Base-by-base conservation (phyloP, 2,888 invertebrate genomes). In the Bedellia somnulentella region DNA sequence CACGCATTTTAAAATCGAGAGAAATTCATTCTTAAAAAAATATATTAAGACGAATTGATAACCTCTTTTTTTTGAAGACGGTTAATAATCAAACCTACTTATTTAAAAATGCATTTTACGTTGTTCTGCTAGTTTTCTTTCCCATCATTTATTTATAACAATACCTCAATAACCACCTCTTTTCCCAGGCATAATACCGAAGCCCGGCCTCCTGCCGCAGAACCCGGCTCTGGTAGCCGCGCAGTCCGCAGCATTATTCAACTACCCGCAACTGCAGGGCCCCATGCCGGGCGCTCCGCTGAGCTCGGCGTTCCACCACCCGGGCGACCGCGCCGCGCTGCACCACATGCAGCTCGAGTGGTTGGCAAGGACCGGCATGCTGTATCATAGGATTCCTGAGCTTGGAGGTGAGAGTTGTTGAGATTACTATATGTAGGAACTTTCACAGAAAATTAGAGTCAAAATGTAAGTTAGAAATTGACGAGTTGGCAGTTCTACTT, bases 351-450 rank as follows among this genome's bases (percentile, higher is more conserved):
- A 89, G 59, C 78, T 93, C 38, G 94, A 94, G 60, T 93, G 93
- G 87, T 75, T 94, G 38, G 92, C 94, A 4, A 81, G 93, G 44
- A 89, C 92, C 3, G 93, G 93, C 14, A 93, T 94, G 90, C 83
- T 93, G 42, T 93, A 93, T 53, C 93, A 93, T 24, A 78, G 93
- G 52, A 80, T 93, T 49, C 91, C 92, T 1, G 92, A 92, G 49
- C 59, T 92, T 29, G 83, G 89, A 47, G 91, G 91, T 84, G 43
- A 76, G 81, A 64, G 28, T 29, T 25, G n/a, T 30, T 24, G n/a
- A n/a, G n/a, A n/a, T n/a, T n/a, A n/a, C n/a, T n/a, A n/a, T n/a
- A n/a, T n/a, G n/a, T n/a, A 25, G 12, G 30, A 31, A n/a, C n/a
- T n/a, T n/a, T n/a, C n/a, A n/a, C n/a, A n/a, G n/a, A n/a, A 25